Evolutionary conservation across 2,113 vertebrate genomes (phyloP).

Genomic region (Columba livia): DNA sequence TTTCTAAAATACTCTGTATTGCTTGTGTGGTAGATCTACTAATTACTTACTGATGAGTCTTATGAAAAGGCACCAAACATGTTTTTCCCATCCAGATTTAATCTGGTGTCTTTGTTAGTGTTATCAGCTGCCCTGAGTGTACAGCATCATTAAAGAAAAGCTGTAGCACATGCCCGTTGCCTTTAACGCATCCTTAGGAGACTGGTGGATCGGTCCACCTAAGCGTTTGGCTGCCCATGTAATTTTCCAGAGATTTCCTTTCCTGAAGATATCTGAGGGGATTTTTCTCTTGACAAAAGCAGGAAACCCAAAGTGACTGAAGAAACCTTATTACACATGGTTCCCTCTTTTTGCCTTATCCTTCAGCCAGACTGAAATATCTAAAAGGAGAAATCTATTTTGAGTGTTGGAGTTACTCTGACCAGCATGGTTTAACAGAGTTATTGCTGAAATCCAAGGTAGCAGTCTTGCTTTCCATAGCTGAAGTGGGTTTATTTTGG

Average conservation of each 20-base stretch:
- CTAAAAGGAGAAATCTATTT: not conserved
- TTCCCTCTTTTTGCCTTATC: not conserved
- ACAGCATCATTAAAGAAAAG: not conserved
- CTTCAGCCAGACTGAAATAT: not conserved
- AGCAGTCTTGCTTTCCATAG: not conserved
- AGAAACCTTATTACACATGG: not conserved
- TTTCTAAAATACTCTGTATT: not conserved
- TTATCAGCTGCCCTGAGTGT: not conserved
- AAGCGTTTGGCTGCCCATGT: accelerated
- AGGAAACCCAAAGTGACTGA: not conserved
- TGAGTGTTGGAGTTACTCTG: not conserved
- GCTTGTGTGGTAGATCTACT: not conserved
- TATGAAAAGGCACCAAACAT: not conserved
- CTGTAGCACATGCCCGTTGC: not conserved
- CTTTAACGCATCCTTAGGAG: not conserved
- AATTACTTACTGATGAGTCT: not conserved
- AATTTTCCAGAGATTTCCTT: not conserved
- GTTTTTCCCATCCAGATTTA: not conserved
- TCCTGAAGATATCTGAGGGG: not conserved
- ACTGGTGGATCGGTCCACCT: not conserved
- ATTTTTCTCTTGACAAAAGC: not conserved
- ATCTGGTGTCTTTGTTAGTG: not conserved
- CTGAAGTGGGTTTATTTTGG: not conserved
- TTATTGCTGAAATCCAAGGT: not conserved
- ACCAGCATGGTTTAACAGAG: not conserved